phyloP scores from a whole-genome alignment of 2,113 vertebrate species.

The Heteronetta atricapilla region DNA sequence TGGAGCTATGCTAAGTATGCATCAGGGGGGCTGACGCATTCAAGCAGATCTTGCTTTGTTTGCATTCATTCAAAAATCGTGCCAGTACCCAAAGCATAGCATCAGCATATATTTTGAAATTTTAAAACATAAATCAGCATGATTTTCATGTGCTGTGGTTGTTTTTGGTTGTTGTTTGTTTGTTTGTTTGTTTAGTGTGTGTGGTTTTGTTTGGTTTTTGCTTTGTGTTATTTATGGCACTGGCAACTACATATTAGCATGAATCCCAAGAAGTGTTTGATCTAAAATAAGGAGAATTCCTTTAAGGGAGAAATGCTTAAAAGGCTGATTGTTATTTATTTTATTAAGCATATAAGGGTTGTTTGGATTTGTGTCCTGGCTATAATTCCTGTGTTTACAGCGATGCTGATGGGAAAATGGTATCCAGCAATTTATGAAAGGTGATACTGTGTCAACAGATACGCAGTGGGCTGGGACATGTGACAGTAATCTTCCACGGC shows the following conservation, averaged over 20 bases:
- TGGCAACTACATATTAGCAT: constrained; percentile 6
- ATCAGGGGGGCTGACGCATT: background rate
- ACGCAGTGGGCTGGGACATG: constrained; percentile 14
- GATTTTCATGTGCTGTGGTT: background rate
- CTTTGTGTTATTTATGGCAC: background rate
- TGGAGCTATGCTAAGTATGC: constrained; percentile 51
- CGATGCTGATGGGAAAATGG: constrained; percentile 42
- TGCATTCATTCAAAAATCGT: constrained; percentile 22
- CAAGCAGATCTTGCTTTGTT: constrained; percentile 28
- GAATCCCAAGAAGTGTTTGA: constrained; percentile 16
- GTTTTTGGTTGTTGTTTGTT: background rate
- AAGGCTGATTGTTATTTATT: constrained; percentile 43
- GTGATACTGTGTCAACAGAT: constrained; percentile 54
- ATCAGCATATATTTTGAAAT: background rate
- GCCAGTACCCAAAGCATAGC: background rate
- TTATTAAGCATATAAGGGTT: constrained; percentile 37
- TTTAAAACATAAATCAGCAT: background rate
- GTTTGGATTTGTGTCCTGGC: constrained; percentile 42
- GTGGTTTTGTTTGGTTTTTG: background rate
- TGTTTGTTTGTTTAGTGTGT: background rate
- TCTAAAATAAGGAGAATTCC: constrained; percentile 1
- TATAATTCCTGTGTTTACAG: constrained; percentile 52
- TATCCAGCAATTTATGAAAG: constrained; percentile 65
- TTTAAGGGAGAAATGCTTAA: constrained; percentile 16
- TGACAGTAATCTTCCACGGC: constrained; percentile 52